Evolutionary conservation across 2,888 invertebrate species (phyloP), one percentile per base, ranked within the genome.

Genomic region (Scaptomyza parva): DNA sequence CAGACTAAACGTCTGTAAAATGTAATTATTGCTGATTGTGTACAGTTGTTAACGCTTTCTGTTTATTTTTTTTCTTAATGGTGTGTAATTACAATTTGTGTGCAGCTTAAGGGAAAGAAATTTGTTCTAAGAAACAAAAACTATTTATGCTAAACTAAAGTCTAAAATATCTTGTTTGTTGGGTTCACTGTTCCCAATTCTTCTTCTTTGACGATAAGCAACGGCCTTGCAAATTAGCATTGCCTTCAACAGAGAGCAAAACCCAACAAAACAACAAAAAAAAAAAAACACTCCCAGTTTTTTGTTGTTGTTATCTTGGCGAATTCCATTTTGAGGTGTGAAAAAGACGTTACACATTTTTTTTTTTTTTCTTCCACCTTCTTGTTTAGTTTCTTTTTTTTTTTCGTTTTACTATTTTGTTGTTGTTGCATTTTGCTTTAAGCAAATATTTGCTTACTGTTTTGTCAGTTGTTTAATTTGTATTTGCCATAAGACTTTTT

Each of bases 191-290:
- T 26, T 47, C 51, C 59, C 59, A 51, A 64, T 73, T 73, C 69
- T 54, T 47, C 37, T 73, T 73, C 69, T 54, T 47, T 40, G 26
- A 26, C 75, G 84, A 81, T 81, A 81, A 74, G 66, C 70, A 77
- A 85, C 86, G 81, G 55, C 81, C 81, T 82, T 82, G 83, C 72
- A 64, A 85, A 85, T 82, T 77, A 85, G 79, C 81, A 78, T 59
- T 70, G 72, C 74, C 65, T 52, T 45, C 45, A 40, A 45, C 45
- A 17, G n/a, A 18, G 28, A n/a, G n/a, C n/a, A n/a, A n/a, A 28
- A 11, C 2, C 3, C 53, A 33, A 37, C n/a, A n/a, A n/a, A n/a
- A n/a, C n/a, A n/a, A n/a, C n/a, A n/a, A n/a, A n/a, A n/a, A n/a
- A n/a, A n/a, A n/a, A n/a, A n/a, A n/a, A n/a, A n/a, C 65, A 63